These are phyloP conservation scores for Aspidoscelis tigris DNA, from an alignment of 2,113 vertebrate genomes.

Conservation along the genomic window DNA sequence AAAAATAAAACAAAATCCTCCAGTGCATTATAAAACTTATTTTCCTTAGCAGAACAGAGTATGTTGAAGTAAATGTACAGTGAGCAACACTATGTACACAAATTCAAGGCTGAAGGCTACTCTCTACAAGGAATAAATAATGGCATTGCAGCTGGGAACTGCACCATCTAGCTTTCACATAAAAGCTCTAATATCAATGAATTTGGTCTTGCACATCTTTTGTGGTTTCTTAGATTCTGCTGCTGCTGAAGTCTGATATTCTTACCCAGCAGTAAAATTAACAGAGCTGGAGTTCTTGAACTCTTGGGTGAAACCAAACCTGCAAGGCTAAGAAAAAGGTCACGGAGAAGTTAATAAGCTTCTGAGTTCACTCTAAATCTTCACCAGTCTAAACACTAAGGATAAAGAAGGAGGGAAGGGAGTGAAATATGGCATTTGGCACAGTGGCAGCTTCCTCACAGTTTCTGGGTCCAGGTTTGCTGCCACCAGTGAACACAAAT, in stretches of 20 bases:
- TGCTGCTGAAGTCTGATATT: slow-evolving; percentile 2
- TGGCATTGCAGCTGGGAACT: neutral
- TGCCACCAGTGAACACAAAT: neutral
- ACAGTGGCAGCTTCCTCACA: too few relatives aligned
- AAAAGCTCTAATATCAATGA: slow-evolving; percentile 19
- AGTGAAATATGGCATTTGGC: too few relatives aligned
- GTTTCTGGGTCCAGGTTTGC: too few relatives aligned
- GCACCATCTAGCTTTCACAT: neutral
- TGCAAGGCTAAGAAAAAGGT: neutral
- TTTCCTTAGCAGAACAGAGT: slow-evolving; percentile 44
- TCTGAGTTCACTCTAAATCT: slow-evolving; percentile 1
- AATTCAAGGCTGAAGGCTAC: neutral
- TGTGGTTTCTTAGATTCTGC: neutral
- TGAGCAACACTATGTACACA: neutral
- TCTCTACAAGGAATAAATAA: fast-evolving
- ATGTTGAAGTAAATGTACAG: neutral
- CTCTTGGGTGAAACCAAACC: slow-evolving; percentile 10
- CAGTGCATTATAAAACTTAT: slow-evolving; percentile 44
- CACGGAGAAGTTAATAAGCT: slow-evolving; percentile 12
- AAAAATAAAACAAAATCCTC: slow-evolving; percentile 44
- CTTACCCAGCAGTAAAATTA: slow-evolving; percentile 5
- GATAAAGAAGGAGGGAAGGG: neutral
- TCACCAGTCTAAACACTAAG: neutral
- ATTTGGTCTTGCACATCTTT: neutral
- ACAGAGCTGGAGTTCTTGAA: slow-evolving; percentile 7